phyloP scores from a whole-genome alignment of 2,888 invertebrate species.

The Acronicta aceris region DNA sequence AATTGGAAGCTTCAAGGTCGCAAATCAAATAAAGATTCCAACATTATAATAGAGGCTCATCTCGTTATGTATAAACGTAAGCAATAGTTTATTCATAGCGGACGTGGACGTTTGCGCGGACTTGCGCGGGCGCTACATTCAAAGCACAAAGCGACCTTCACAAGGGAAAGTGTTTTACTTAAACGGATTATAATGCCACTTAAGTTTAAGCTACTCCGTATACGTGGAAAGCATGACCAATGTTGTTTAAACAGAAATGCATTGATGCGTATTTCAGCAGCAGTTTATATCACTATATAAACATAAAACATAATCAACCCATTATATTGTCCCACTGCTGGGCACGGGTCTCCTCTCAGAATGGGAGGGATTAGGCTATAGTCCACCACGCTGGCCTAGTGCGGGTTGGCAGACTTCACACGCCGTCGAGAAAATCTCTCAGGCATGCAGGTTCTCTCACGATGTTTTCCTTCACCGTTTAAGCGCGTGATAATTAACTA shows the following conservation, averaged over 20 bases:
- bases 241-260: slow-evolving; percentile 26
- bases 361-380: too few relatives aligned
- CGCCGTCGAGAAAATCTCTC: too few relatives aligned
- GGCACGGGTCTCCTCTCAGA: too few relatives aligned
- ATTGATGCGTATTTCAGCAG: not conserved
- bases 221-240: slow-evolving; percentile 55
- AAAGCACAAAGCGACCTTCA: slow-evolving; percentile 79
- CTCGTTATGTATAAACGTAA: slow-evolving; percentile 57
- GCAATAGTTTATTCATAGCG: slow-evolving; percentile 59
- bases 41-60: slow-evolving; percentile 39
- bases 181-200: slow-evolving; percentile 71
- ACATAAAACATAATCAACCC: too few relatives aligned
- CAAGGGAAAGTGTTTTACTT: slow-evolving; percentile 81
- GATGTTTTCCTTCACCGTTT: too few relatives aligned
- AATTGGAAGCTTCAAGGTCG: slow-evolving; percentile 29
- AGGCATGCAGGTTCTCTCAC: too few relatives aligned
- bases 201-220: slow-evolving; percentile 44
- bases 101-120: slow-evolving; percentile 61
- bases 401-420: too few relatives aligned
- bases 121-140: slow-evolving; percentile 69
- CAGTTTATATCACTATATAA: not conserved
- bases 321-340: too few relatives aligned
- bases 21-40: slow-evolving; percentile 11
- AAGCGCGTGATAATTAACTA: too few relatives aligned
- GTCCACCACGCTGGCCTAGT: too few relatives aligned